A percentile compares a stretch with the other conserved stretches of the same genome.
These are phyloP conservation scores for Macquaria australasica DNA, from an alignment of 2,113 vertebrate genomes.

Conservation along the genomic window DNA sequence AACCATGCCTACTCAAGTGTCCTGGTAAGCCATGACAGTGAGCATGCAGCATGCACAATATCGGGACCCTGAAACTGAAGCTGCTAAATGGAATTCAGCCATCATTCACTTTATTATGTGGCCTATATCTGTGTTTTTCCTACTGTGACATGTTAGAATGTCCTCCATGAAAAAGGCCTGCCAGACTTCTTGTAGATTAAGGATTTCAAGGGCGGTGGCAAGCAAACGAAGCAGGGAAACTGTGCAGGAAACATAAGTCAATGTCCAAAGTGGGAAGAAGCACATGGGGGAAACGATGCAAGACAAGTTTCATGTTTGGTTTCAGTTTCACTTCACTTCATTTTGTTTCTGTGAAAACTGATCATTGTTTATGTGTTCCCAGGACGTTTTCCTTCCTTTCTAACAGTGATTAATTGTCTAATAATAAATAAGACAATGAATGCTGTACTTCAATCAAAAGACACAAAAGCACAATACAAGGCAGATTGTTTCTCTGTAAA, in stretches of 20 bases:
- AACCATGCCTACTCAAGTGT: background rate
- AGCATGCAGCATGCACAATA: background rate
- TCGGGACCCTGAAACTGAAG: background rate
- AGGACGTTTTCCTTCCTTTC: background rate
- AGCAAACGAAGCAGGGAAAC: slow-evolving; percentile 6
- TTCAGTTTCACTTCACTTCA: slow-evolving; percentile 4
- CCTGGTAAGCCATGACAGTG: background rate
- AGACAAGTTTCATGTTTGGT: background rate
- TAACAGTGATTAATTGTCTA: background rate
- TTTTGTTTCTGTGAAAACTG: background rate
- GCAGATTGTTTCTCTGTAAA: background rate
- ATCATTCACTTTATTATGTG: background rate
- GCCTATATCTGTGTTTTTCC: background rate
- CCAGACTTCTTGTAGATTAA: background rate
- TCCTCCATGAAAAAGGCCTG: background rate
- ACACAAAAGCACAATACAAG: background rate
- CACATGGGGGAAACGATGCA: background rate
- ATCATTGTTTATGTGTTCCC: too few species aligned
- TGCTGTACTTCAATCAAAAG: background rate
- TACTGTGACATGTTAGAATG: background rate
- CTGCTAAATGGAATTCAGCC: background rate
- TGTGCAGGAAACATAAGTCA: background rate
- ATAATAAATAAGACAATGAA: background rate
- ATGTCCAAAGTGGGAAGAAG: background rate
- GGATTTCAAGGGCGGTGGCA: slow-evolving; percentile 9